These are phyloP conservation scores for Schizotus pectinicornis DNA, from an alignment of 2,888 invertebrate species.

Conservation along the genomic window DNA sequence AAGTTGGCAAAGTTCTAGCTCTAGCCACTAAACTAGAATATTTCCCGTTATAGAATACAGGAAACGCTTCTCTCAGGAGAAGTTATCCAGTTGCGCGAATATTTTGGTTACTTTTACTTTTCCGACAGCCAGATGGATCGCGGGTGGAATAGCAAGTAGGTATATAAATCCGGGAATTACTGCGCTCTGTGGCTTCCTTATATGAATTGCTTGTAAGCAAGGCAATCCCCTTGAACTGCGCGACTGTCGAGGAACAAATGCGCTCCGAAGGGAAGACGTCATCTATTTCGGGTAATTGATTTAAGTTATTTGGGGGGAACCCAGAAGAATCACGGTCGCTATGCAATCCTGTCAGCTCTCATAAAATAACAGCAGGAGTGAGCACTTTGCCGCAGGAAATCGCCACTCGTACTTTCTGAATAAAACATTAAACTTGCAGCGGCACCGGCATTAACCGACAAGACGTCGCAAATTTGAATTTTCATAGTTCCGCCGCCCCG, in stretches of 20 bases:
- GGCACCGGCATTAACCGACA: conserved; percentile 1
- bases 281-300: conserved; percentile 27
- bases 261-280: conserved; percentile 8
- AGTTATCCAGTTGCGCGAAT: conserved; percentile 28
- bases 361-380: conserved; percentile 26
- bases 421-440: conserved; percentile 24
- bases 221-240: not conserved
- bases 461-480: conserved; percentile 11
- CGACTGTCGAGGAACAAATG: conserved; percentile 9
- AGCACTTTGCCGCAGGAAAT: conserved; percentile 26
- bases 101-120: conserved; percentile 38
- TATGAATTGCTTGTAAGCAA: conserved; percentile 30
- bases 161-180: conserved; percentile 41
- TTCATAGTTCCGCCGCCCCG: not conserved
- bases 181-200: conserved; percentile 30
- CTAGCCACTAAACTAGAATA: conserved; percentile 16
- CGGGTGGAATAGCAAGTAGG: conserved; percentile 42
- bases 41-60: conserved; percentile 15
- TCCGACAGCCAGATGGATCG: conserved; percentile 33
- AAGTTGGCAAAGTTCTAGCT: not conserved
- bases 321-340: conserved; percentile 17
- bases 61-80: conserved; percentile 18
- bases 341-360: conserved; percentile 26
- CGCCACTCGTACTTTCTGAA: conserved; percentile 27
- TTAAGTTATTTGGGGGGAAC: conserved; percentile 19